Evolutionary conservation across 2,797 vertebrate genomes (phyloP), one percentile per base, ranked within the genome.

Genomic region (Pseudochirops corinnae): DNA sequence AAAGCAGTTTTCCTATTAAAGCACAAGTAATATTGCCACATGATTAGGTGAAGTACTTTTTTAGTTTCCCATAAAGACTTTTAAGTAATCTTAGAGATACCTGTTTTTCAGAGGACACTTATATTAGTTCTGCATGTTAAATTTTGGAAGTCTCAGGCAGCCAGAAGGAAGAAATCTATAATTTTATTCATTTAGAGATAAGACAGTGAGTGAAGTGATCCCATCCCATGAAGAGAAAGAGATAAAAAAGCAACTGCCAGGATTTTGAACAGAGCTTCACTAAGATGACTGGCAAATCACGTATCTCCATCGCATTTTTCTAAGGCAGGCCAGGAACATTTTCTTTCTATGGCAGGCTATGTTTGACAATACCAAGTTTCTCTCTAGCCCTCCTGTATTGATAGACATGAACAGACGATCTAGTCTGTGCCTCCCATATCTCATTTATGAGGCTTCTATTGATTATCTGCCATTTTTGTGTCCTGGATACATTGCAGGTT

Each of bases 231-330:
- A 87, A 87, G 74, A 87, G 74, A 87, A 87, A 50, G n/a, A 82
- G 74, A 87, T 46, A 87, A 87, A 82, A 46, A 39, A 11, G 21
- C 39, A 46, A 10, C n/a, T 1, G 1, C 74, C 74, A 87, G 74
- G 21, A 87, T 87, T 50, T 50, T 87, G 74, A 87, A 87, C 39
- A 87, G n/a, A 82, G 74, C 31, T 50, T 87, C 74, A 46, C 21
- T 87, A 87, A 87, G 74, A 87, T 87, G 74, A 87, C 39, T 28
- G 58, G 55, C 6, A 0, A 10, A 13, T 16, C 9, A 55, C 0
- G 0, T 13, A 12, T 31, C 39, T 7, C 16, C 16, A 0, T 0
- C 29, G 24, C 0, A 31, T 74, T 31, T 55, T 92, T 96, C 74
- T 95, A 67, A 94, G n/a, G n/a, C 60, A 10, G 1, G n/a, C 56